These are phyloP conservation scores for Eurypyga helias DNA, from an alignment of 2,113 vertebrate genomes.

Conservation along the genomic window DNA sequence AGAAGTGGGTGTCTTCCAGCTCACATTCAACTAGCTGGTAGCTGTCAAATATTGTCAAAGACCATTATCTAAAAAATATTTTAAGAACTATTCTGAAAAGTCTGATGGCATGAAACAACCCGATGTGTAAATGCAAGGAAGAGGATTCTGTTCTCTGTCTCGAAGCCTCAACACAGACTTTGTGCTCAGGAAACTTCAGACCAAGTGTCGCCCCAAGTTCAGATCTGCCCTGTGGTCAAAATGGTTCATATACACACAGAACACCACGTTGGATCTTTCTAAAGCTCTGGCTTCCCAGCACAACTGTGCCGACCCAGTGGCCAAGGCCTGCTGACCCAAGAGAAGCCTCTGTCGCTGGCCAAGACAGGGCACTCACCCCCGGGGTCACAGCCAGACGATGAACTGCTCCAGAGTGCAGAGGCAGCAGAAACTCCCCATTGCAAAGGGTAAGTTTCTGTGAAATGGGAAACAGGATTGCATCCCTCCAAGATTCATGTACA, in stretches of 20 bases:
- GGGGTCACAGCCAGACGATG: accelerated
- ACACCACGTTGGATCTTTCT: neutral
- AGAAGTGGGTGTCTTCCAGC: neutral
- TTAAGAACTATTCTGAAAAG: neutral
- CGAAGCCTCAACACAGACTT: neutral
- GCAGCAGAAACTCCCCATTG: accelerated
- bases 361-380: neutral
- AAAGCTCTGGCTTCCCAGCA: neutral
- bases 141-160: neutral
- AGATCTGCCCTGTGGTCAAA: neutral
- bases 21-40: neutral
- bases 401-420: accelerated
- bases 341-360: accelerated
- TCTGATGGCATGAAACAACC: neutral
- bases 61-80: neutral
- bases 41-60: neutral
- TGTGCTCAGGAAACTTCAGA: neutral
- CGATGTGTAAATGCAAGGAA: neutral
- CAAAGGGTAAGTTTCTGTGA: accelerated
- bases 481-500: too few relatives aligned
- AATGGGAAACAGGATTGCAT: accelerated
- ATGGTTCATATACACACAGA: accelerated
- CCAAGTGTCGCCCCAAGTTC: neutral
- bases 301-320: accelerated
- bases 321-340: accelerated